Conservation (phyloP, 2,797 vertebrate genomes). For the Brachyalestes nurse region DNA sequence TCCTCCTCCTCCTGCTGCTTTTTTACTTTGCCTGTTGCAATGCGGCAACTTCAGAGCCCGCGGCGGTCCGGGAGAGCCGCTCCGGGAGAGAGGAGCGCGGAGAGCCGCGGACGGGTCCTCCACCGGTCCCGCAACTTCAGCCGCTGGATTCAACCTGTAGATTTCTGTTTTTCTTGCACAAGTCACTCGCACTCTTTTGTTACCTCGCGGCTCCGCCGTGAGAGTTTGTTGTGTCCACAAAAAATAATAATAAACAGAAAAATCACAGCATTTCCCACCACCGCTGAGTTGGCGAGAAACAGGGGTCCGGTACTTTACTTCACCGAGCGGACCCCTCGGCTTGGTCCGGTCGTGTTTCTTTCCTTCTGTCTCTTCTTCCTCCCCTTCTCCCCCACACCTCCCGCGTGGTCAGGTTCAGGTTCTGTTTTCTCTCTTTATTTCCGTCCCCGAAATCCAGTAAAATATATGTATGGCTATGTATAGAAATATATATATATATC, state of each 20-base stretch:
- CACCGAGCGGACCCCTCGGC: conserved; percentile 44
- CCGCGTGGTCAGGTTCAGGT: conserved; percentile 52
- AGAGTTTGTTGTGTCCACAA: conserved; percentile 58
- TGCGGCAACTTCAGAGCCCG: conserved; percentile 84
- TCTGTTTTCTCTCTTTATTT: conserved; percentile 59
- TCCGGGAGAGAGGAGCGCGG: conserved; percentile 47
- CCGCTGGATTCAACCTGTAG: conserved; percentile 76
- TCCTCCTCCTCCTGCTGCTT: conserved; percentile 3
- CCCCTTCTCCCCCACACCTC: neutral
- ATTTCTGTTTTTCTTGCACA: conserved; percentile 49
- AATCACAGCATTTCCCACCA: conserved; percentile 56
- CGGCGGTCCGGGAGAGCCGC: conserved; percentile 64
- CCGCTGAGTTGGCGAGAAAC: conserved; percentile 42
- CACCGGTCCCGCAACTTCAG: conserved; percentile 38
- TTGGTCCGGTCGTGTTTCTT: conserved; percentile 32
- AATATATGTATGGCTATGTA: neutral
- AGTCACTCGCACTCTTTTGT: conserved; percentile 52
- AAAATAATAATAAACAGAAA: neutral
- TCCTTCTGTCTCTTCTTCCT: conserved; percentile 24
- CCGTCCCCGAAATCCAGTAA: conserved; percentile 47
- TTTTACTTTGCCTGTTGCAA: conserved; percentile 91
- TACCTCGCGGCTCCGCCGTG: conserved; percentile 52
- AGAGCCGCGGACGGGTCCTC: conserved; percentile 51
- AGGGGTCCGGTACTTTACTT: conserved; percentile 51
- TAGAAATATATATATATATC: neutral